A percentile compares a stretch with the other conserved stretches of the same genome.
Evolutionary conservation across 2,888 invertebrate genomes (phyloP).

Genomic region (Aplocera efformata): DNA sequence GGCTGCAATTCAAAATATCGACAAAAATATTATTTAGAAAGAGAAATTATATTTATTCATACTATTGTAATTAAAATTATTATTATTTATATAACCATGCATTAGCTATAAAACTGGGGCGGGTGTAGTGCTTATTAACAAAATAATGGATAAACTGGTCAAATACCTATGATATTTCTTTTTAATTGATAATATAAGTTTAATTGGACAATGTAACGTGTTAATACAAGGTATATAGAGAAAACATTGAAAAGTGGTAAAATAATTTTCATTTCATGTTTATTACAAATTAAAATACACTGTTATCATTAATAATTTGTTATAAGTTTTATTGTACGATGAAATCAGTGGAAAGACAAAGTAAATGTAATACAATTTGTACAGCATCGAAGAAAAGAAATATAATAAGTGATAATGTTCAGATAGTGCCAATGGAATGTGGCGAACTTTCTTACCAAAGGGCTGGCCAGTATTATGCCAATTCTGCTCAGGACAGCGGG

Average conservation of each 20-base stretch:
- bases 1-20: too few relatives aligned
- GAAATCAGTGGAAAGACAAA: too few relatives aligned
- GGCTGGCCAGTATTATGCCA: conserved; percentile 97
- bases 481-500: conserved; percentile 97
- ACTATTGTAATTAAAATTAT: too few relatives aligned
- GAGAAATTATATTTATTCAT: too few relatives aligned
- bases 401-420: conserved; percentile 42
- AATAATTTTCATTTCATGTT: too few relatives aligned
- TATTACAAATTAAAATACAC: too few relatives aligned
- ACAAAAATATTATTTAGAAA: too few relatives aligned
- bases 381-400: conserved; percentile 27
- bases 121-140: conserved; percentile 4
- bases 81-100: conserved; percentile 1
- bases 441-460: conserved; percentile 90
- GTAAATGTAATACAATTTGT: too few relatives aligned
- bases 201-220: background rate
- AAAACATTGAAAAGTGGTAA: too few relatives aligned
- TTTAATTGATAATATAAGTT: background rate
- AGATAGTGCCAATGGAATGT: conserved; percentile 72
- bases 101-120: conserved; percentile 3
- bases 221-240: too few relatives aligned
- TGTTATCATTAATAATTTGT: too few relatives aligned
- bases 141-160: conserved; percentile 3
- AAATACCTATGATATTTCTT: conserved; percentile 21
- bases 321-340: too few relatives aligned